These are phyloP conservation scores for Gracilinanus agilis DNA, from an alignment of 2,113 vertebrate species.

Conservation along the genomic window DNA sequence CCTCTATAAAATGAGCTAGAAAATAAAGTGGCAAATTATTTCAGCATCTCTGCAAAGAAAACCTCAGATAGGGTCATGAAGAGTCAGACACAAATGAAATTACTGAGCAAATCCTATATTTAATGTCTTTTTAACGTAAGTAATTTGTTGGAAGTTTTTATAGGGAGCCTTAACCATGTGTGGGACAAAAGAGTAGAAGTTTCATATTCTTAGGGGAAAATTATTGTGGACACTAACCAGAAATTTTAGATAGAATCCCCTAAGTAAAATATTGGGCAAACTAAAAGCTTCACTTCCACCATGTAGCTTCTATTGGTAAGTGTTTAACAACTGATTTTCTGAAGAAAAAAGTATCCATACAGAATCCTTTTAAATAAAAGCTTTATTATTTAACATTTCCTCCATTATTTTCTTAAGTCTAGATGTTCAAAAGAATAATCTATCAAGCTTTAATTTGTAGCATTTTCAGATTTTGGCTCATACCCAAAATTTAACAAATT, in stretches of 20 bases:
- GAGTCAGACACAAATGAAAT: no score
- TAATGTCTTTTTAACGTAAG: neutral
- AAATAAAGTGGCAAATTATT: no score
- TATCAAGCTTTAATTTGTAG: neutral
- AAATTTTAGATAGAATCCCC: neutral
- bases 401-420: neutral
- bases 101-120: neutral
- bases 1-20: no score
- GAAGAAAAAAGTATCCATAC: neutral
- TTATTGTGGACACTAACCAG: neutral
- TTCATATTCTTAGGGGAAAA: neutral
- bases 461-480: neutral
- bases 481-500: neutral
- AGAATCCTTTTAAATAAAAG: neutral
- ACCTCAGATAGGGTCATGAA: no score
- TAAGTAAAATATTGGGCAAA: neutral
- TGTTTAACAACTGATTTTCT: neutral
- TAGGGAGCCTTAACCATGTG: neutral
- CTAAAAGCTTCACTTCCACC: neutral
- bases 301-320: neutral
- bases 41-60: no score
- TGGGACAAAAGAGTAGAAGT: neutral
- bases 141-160: neutral
- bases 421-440: neutral
- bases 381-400: neutral